Evolutionary conservation across 2,888 invertebrate species (phyloP), one percentile per base, ranked within the genome.

Genomic region (Frankliniella intonsa): DNA sequence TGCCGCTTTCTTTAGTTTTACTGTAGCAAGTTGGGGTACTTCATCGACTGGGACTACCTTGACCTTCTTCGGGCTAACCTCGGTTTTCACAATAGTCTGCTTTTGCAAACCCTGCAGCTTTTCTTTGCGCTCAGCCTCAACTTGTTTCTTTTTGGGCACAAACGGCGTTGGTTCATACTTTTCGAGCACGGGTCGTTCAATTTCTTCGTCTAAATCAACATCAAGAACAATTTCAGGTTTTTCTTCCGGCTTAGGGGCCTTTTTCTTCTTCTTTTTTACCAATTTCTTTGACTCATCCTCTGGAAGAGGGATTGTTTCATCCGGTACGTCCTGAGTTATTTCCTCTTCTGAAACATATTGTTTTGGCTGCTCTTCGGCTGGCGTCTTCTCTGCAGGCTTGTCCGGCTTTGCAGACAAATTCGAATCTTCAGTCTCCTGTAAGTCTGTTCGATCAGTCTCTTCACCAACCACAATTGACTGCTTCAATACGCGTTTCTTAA

Each of bases 11-110:
- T 80, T 76, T 49, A 82, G 50, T 14, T 82, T 69, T 19, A 82
- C 22, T 0, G 76, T 19, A 0, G 82, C 82, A 50, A 82, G 55
- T 5, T 55, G 82, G 0, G 82, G 82, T 14, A 22, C 3, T 83
- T 69, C 22, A 55, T 55, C 55, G 3, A 55, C 55, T 2, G 3
- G 55, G 3, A 55, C 90, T 50, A 92, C 91, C 87, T 92, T 90
- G 12, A 92, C 85, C 87, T 92, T 91, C 51, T 90, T 91, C 0
- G 92, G 88, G 86, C 91, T 90, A 9, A 92, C 87, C 86, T 91
- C 90, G 81, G 91, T 89, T 83, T 90, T 89, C 87, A 93, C 92
- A 83, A 93, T 91, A 1, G 79, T 82, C 49, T 82, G 50, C 81
- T 84, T 84, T 10, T 76, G 79, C 3, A 81, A 14, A 51, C 38